Conservation (phyloP, 2,888 invertebrate species). For the Eilema depressum region DNA sequence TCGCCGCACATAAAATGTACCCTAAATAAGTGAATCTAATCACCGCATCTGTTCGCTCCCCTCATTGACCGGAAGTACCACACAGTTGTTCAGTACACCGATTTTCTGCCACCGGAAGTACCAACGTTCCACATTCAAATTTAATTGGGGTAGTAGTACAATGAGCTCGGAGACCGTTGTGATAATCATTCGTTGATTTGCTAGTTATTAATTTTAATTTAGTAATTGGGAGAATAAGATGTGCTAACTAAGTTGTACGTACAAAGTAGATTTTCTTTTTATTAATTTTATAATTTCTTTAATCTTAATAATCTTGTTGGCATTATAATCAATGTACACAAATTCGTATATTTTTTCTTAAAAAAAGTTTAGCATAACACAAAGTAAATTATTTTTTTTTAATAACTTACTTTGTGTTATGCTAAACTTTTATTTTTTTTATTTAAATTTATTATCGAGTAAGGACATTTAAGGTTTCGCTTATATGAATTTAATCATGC, state of each 20-base stretch:
- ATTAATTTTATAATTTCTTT: too few species aligned
- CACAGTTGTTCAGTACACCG: conserved; percentile 85
- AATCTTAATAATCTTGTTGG: too few species aligned
- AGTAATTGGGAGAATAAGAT: not conserved
- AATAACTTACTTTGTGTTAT: too few species aligned
- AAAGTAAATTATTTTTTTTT: too few species aligned
- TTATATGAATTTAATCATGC: too few species aligned
- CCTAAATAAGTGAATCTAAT: conserved; percentile 79
- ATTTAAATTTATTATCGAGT: too few species aligned
- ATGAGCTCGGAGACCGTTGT: conserved; percentile 66
- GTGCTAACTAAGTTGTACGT: not conserved
- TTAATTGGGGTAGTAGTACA: conserved; percentile 81
- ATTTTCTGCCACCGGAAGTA: conserved; percentile 86
- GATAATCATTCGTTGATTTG: conserved; percentile 57
- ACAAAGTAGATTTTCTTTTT: not conserved
- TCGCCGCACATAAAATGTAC: conserved; percentile 57
- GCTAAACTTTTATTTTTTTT: too few species aligned
- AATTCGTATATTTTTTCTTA: too few species aligned
- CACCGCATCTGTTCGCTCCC: conserved; percentile 83
- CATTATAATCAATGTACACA: too few species aligned
- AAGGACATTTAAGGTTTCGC: too few species aligned
- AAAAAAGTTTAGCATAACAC: too few species aligned
- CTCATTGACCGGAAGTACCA: conserved; percentile 83
- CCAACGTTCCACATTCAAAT: conserved; percentile 84
- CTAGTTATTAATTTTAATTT: conserved; percentile 14